Base-by-base conservation (phyloP, 2,888 invertebrate genomes). In the Xanthorhoe designata region DNA sequence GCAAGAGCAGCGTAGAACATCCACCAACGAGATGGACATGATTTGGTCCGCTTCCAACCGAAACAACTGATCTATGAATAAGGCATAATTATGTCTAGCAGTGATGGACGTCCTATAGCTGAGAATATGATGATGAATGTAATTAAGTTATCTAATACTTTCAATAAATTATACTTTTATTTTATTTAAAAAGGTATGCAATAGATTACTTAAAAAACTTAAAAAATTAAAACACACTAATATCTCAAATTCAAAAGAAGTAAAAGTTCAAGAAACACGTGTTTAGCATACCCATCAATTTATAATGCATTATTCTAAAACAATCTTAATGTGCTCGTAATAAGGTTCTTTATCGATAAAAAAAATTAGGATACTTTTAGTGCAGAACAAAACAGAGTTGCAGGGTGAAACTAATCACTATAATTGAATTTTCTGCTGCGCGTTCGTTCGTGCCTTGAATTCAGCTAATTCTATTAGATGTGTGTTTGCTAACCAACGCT, bases 391-490 rank as follows among this genome's bases (percentile, higher is more conserved):
- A 82, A 83, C 81, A 79, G 73, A 82, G 81, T 86, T 86, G 85
- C 87, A 85, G 83, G 88, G 85, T 82, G 84, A 85, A 87, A 88
- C 87, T 91, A 90, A 91, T 90, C 87, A 87, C 83, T 81, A 77
- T 87, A 88, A 90, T 90, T 89, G 88, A 86, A 91, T 91, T 90
- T 87, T 84, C 86, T 85, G 85, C 83, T 78, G 84, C 85, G 84
- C 79, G 81, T 82, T 81, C 81, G 78, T 81, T 70, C 88, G 88
- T 89, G 89, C 82, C 78, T 83, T 76, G 88, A 89, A 89, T 90
- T 87, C 82, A 82, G 78, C 80, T 89, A 87, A 90, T 89, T 86
- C 78, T 83, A 83, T 90, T 86, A 83, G 73, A 77, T 76, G 72
- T 76, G 72, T 82, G 85, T 83, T 85, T 85, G 75, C 75, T 82